Percentiles rank a stretch among this genome's conserved stretches.
Evolutionary conservation across 2,113 vertebrate genomes (phyloP).

Genomic region (Dromaius novaehollandiae): DNA sequence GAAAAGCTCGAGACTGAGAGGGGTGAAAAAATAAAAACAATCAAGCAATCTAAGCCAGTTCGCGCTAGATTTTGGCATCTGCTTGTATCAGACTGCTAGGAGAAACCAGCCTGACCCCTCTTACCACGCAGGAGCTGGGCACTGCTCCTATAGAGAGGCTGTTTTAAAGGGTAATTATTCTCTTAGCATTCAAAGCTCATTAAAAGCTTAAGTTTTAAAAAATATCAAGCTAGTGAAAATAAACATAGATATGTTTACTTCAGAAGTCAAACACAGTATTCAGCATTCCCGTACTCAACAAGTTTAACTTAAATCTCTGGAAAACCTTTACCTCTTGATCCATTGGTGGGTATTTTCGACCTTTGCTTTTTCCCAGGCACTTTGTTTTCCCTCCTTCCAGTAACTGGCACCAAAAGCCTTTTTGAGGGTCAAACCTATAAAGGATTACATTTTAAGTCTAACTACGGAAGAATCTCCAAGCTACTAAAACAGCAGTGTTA

Average conservation of each 20-base stretch:
- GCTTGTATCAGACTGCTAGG: background rate
- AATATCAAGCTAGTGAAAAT: background rate
- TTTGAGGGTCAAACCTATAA: constrained; percentile 94
- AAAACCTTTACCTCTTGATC: constrained; percentile 86
- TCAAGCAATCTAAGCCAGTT: background rate
- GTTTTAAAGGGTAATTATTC: background rate
- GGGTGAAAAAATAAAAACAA: background rate
- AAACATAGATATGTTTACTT: background rate
- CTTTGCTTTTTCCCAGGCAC: constrained; percentile 97
- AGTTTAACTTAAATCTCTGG: background rate
- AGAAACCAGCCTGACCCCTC: background rate
- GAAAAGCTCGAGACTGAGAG: constrained; percentile 88
- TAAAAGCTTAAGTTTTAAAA: background rate
- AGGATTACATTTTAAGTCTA: background rate
- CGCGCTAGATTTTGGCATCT: rapidly evolving
- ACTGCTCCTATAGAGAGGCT: background rate
- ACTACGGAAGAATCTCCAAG: background rate
- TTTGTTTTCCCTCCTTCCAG: constrained; percentile 95
- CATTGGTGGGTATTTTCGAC: constrained; percentile 94
- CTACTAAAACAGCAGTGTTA: background rate
- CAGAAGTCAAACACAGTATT: background rate
- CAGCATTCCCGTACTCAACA: background rate
- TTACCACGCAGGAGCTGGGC: rapidly evolving
- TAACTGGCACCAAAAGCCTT: constrained; percentile 98
- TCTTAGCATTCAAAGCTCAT: background rate